Base-by-base conservation (phyloP, 2,113 vertebrate species). In the Nipponia nippon region DNA sequence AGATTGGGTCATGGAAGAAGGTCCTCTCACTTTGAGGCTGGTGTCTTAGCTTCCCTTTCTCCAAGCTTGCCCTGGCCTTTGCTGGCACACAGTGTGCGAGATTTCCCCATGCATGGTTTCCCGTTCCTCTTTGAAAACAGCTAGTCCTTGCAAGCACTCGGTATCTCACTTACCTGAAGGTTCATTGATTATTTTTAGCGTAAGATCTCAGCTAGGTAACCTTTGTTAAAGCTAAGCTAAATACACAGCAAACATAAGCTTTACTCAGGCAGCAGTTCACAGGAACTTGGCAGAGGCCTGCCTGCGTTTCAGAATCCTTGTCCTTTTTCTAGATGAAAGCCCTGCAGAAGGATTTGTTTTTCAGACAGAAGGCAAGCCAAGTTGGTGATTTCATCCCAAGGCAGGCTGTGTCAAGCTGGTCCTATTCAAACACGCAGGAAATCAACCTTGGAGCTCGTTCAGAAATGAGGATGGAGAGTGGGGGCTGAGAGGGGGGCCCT, bases 361-460 rank as follows among this genome's bases (percentile, higher is more conserved):
- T 83, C 95, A 97, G 96, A 95, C 94, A 90, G 95, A 90, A 97
- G 77, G 90, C 94, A 96, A 97, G 97, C 97, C 97, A 97, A 98
- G 92, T 97, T 96, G 96, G 95, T 98, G 97, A 98, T 97, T 98
- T 98, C 97, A 97, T 97, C 94, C 92, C 89, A 78, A 97, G 95
- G 94, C 97, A 98, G 96, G 96, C 97, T 97, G 94, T 97, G 95
- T 98, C 97, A 97, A 97, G 97, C 97, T 97, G 96, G 96, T 94
- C 93, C 94, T 92, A 97, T 97, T 97, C 96, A 98, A 97, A 94
- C 94, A 96, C 0, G 91, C 96, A 97, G 96, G 96, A 98, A 98
- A 97, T 97, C 97, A 96, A 73, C 34, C 92, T 94, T 98, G 97
- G 97, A 97, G 90, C 84, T 72, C 0, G 13, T 95, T 97, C 96